Percentiles rank a stretch among this genome's conserved stretches.
Evolutionary conservation across 1,140 invertebrate genomes (phyloP).

Genomic region (Varroa destructor): DNA sequence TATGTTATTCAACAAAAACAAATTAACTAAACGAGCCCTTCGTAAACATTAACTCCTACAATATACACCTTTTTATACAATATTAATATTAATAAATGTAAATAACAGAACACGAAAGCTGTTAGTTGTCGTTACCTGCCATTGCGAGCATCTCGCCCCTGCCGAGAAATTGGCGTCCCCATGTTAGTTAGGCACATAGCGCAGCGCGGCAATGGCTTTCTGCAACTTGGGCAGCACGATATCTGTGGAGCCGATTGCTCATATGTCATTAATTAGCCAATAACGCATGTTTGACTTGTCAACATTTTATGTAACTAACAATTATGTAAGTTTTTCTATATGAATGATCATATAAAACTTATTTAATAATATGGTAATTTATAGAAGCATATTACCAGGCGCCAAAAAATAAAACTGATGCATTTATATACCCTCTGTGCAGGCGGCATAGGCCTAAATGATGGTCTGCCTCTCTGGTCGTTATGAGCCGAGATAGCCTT

Average conservation of each 20-base stretch:
- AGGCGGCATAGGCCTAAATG: slow-evolving; percentile 22
- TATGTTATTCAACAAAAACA: too few relatives aligned
- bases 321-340: too few relatives aligned
- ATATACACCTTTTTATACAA: too few relatives aligned
- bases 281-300: too few relatives aligned
- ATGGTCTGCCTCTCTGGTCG: slow-evolving; percentile 16
- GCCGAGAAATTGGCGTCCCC: slow-evolving; percentile 53
- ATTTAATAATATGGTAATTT: not conserved
- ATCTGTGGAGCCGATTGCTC: slow-evolving; percentile 45
- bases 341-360: not conserved
- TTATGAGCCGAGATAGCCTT: slow-evolving; percentile 54
- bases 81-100: too few relatives aligned
- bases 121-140: slow-evolving; percentile 5
- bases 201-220: slow-evolving; percentile 82
- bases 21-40: too few relatives aligned
- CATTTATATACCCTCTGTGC: slow-evolving; percentile 1
- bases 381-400: not conserved
- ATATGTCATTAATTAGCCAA: not conserved
- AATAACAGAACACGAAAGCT: not conserved
- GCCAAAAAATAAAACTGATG: not conserved
- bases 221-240: slow-evolving; percentile 79
- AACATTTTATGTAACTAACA: too few relatives aligned
- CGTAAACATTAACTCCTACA: too few relatives aligned
- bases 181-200: slow-evolving; percentile 80
- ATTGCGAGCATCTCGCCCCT: slow-evolving; percentile 30